These are phyloP conservation scores for Torymus tubicola DNA, from an alignment of 2,888 invertebrate species.

Conservation along the genomic window DNA sequence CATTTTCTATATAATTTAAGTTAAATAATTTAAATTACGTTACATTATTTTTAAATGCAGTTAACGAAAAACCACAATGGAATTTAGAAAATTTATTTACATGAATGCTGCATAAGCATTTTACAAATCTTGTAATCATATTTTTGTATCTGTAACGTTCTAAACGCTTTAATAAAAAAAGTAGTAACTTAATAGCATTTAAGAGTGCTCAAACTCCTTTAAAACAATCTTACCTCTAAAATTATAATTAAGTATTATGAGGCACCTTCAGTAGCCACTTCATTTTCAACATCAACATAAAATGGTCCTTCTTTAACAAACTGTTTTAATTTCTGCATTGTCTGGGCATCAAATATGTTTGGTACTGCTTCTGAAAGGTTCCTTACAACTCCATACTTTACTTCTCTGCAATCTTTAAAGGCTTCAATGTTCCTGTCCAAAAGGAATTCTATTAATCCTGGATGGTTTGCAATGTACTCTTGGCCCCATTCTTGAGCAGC, in stretches of 20 bases:
- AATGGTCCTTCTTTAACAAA: slow-evolving; percentile 89
- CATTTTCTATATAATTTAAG: too few relatives aligned
- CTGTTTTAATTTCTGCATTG: slow-evolving; percentile 80
- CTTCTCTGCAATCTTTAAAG: slow-evolving; percentile 84
- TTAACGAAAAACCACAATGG: too few relatives aligned
- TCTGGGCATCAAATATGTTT: slow-evolving; percentile 81
- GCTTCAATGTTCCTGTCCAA: slow-evolving; percentile 85
- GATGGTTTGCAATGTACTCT: slow-evolving; percentile 82
- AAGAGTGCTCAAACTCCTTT: slow-evolving; percentile 5
- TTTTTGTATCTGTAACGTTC: background rate
- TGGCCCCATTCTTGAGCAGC: slow-evolving; percentile 89
- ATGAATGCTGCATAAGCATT: slow-evolving; percentile 30
- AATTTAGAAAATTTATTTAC: slow-evolving; percentile 43
- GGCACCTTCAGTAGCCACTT: slow-evolving; percentile 86
- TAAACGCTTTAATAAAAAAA: slow-evolving; percentile 22
- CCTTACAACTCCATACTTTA: slow-evolving; percentile 85
- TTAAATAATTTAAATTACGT: too few relatives aligned
- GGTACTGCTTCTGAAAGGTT: slow-evolving; percentile 78
- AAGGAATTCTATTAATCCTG: slow-evolving; percentile 88
- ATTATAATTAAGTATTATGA: slow-evolving; percentile 62
- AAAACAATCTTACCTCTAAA: slow-evolving; percentile 32
- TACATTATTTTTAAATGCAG: too few relatives aligned
- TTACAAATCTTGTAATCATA: slow-evolving; percentile 29
- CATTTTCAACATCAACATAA: slow-evolving; percentile 82
- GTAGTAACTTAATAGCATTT: slow-evolving; percentile 26